These are phyloP conservation scores for Habropoda laboriosa DNA, from an alignment of 1,140 invertebrate species.

Conservation along the genomic window DNA sequence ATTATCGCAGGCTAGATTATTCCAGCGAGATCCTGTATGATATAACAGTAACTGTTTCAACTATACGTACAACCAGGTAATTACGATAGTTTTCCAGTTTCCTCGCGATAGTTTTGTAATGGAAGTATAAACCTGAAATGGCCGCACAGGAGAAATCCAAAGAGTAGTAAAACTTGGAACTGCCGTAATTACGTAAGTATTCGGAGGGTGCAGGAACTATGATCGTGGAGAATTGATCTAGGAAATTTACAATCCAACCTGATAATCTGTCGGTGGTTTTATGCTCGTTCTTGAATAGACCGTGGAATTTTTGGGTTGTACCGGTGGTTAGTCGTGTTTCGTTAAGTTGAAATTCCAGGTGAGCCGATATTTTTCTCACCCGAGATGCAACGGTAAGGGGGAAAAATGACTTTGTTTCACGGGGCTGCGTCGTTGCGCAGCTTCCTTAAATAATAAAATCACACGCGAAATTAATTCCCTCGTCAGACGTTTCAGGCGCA, in stretches of 20 bases:
- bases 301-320: too few species aligned
- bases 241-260: background rate
- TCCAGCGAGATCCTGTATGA: background rate
- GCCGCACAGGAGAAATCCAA: background rate
- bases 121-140: background rate
- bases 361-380: too few species aligned
- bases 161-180: background rate
- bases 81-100: background rate
- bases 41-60: background rate
- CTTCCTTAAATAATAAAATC: constrained; percentile 27
- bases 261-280: background rate
- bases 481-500: background rate
- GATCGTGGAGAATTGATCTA: background rate
- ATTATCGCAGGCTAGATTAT: background rate
- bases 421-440: background rate
- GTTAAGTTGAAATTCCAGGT: too few species aligned
- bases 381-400: background rate
- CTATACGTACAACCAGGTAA: background rate
- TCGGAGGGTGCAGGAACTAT: background rate
- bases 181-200: background rate
- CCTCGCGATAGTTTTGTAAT: too few species aligned
- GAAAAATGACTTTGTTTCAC: background rate
- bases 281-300: too few species aligned
- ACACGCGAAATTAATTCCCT: constrained; percentile 20
- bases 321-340: too few species aligned